phyloP scores from a whole-genome alignment of 2,113 vertebrate genomes.

The Excalfactoria chinensis region DNA sequence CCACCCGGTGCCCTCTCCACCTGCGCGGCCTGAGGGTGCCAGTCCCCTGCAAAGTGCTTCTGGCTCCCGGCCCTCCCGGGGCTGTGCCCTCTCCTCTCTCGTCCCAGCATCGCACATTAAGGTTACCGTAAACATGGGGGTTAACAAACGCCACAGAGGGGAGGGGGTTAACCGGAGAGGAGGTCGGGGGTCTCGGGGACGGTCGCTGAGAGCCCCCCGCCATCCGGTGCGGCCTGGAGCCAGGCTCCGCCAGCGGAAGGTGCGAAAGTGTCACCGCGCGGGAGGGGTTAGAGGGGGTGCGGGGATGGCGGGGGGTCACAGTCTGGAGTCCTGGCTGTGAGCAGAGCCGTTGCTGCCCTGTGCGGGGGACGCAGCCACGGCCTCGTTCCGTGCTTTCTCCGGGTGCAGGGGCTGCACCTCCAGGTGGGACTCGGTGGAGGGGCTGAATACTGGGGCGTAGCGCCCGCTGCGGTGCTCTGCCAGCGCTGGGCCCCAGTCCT shows the following conservation, averaged over 20 bases:
- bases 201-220: conserved; percentile 38
- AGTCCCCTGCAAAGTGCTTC: conserved; percentile 36
- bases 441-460: conserved; percentile 81
- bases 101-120: conserved; percentile 59
- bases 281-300: conserved; percentile 51
- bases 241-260: conserved; percentile 74
- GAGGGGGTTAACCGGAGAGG: conserved; percentile 14
- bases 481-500: conserved; percentile 94
- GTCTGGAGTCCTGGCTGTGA: conserved; percentile 91
- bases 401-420: conserved; percentile 88
- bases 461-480: conserved; percentile 92
- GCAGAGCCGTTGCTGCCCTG: conserved; percentile 94
- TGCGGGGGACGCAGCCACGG: conserved; percentile 76
- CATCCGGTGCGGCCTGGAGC: conserved; percentile 53
- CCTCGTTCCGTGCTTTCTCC: conserved; percentile 86
- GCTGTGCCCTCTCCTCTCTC: conserved; percentile 59
- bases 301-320: conserved; percentile 68
- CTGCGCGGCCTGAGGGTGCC: not conserved
- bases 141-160: conserved; percentile 54
- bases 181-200: not conserved
- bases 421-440: conserved; percentile 81
- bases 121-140: conserved; percentile 70
- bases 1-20: not conserved
- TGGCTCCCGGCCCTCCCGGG: not conserved
- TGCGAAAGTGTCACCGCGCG: conserved; percentile 48